Evolutionary conservation across 2,888 invertebrate species (phyloP).

Genomic region (Zele albiditarsus): DNA sequence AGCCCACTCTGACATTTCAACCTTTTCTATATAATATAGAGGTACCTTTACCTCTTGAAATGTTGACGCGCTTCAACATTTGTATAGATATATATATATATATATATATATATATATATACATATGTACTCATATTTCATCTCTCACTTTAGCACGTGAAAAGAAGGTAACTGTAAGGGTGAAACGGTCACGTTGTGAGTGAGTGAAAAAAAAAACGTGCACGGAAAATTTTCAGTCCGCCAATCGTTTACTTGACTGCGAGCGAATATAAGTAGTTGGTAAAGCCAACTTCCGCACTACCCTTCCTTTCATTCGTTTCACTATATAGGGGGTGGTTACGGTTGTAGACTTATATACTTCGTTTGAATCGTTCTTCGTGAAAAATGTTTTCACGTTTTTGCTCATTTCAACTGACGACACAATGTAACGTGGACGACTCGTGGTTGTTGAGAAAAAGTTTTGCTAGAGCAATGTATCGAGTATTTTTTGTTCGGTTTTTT

Average conservation of each 20-base stretch:
- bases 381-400: slow-evolving; percentile 25
- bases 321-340: slow-evolving; percentile 18
- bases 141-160: neutral
- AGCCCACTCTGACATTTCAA: slow-evolving; percentile 24
- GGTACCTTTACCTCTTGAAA: neutral
- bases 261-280: neutral
- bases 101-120: neutral
- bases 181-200: neutral
- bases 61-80: neutral
- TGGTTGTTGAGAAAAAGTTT: slow-evolving; percentile 1
- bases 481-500: neutral
- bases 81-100: neutral
- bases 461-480: neutral
- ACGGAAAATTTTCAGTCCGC: neutral
- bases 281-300: neutral
- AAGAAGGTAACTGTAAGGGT: neutral
- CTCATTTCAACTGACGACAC: slow-evolving; percentile 18
- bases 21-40: neutral
- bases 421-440: neutral
- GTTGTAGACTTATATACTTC: slow-evolving; percentile 1
- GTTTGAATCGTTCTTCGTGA: neutral
- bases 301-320: neutral
- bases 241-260: slow-evolving; percentile 3
- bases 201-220: neutral
- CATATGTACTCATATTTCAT: neutral